Conservation (phyloP, 2,113 vertebrate genomes). For the Pungitius pungitius region DNA sequence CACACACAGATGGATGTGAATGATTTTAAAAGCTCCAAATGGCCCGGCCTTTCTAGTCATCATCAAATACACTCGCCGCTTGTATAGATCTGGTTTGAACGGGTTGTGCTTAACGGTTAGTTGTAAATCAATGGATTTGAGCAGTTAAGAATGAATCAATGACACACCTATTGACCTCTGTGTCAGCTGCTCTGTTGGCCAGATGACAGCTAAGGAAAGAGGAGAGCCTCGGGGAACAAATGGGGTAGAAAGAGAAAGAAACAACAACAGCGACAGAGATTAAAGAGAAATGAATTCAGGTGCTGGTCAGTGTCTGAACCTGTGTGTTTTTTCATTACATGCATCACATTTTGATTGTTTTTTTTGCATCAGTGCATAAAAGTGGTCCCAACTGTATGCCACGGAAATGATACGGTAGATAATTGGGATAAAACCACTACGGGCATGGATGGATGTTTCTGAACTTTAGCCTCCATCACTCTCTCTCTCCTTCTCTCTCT, state of each 20-base stretch:
- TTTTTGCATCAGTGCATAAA: background rate
- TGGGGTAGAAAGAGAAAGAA: background rate
- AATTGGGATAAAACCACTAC: too few species aligned
- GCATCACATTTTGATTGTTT: background rate
- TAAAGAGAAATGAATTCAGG: constrained; percentile 8
- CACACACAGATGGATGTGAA: constrained; percentile 42
- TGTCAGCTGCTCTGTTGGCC: constrained; percentile 28
- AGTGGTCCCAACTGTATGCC: background rate
- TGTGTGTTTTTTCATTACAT: background rate
- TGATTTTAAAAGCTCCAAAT: constrained; percentile 37
- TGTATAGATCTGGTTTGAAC: background rate
- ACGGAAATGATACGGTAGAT: background rate
- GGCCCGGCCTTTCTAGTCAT: background rate
- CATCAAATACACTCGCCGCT: constrained; percentile 22
- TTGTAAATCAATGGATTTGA: constrained; percentile 54
- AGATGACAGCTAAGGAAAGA: constrained; percentile 20
- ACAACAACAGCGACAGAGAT: background rate
- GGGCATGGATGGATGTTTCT: background rate
- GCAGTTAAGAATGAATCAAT: constrained; percentile 60
- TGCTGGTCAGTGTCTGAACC: too few species aligned
- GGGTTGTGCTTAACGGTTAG: constrained; percentile 5
- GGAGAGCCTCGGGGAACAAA: constrained; percentile 7
- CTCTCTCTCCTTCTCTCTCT: background rate
- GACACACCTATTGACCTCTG: constrained; percentile 46
- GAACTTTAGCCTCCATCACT: background rate